Evolutionary conservation across 2,888 invertebrate genomes (phyloP).

Genomic region (Pachliopta kotzebuea): DNA sequence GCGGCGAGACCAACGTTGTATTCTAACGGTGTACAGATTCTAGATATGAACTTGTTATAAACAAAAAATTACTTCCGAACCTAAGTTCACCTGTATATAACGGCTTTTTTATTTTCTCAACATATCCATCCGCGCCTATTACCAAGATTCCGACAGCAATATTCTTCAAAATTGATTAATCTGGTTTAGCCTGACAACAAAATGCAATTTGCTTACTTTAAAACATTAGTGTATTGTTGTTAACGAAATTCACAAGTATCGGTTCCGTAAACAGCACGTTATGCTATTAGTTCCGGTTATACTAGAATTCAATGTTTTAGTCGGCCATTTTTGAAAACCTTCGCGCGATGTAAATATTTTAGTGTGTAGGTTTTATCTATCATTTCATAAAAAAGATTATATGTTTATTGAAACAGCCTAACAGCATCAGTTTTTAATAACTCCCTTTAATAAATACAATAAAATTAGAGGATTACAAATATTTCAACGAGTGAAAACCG

Average conservation of each 20-base stretch:
- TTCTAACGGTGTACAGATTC: no score
- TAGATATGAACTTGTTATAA: no score
- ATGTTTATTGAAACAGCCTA: background rate
- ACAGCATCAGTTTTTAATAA: background rate
- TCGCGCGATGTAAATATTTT: background rate
- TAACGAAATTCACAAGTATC: background rate
- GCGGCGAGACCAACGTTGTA: background rate
- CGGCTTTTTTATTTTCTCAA: no score
- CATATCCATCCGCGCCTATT: no score
- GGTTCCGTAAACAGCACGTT: background rate
- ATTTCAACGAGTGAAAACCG: constrained; percentile 15
- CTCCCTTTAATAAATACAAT: background rate
- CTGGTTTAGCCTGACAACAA: background rate
- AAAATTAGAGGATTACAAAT: background rate
- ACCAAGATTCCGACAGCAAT: no score
- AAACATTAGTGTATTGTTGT: background rate
- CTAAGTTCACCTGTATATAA: no score
- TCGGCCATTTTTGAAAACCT: background rate
- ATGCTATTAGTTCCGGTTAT: background rate
- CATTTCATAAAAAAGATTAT: background rate
- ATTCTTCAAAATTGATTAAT: background rate
- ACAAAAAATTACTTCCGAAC: no score
- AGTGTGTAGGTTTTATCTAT: background rate
- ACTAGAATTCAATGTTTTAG: background rate
- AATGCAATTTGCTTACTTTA: background rate